Evolutionary conservation across 2,113 vertebrate genomes (phyloP).

Genomic region (Opisthocomus hoazin): DNA sequence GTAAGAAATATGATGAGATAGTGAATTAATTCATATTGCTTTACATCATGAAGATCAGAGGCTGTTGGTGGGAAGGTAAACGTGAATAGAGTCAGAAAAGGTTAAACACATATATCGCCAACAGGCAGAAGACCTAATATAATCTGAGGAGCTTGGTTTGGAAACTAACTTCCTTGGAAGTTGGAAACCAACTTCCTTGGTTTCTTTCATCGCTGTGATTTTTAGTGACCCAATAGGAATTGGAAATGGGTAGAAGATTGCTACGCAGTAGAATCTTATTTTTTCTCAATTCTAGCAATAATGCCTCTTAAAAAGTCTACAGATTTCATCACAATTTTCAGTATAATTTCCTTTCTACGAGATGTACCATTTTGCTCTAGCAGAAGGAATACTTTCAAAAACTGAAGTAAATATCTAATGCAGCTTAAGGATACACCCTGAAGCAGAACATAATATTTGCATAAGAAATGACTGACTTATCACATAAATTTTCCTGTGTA

Average conservation of each 20-base stretch:
- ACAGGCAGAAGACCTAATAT: not conserved
- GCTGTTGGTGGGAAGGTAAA: not conserved
- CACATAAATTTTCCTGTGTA: constrained; percentile 21
- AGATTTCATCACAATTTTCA: constrained; percentile 6
- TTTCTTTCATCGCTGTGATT: not conserved
- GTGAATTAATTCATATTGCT: not conserved
- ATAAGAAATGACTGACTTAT: constrained; percentile 38
- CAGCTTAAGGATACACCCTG: constrained; percentile 17
- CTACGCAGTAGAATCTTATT: not conserved
- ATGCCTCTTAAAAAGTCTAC: constrained; percentile 17
- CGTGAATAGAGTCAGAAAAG: not conserved
- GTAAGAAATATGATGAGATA: not conserved
- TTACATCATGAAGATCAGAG: not conserved
- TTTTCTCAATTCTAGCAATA: not conserved
- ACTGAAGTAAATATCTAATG: constrained; percentile 39
- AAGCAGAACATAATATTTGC: constrained; percentile 44
- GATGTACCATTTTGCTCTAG: not conserved
- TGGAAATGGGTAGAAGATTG: not conserved
- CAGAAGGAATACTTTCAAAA: constrained; percentile 13
- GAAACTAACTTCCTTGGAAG: too few species aligned
- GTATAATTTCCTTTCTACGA: not conserved
- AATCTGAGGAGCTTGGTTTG: not conserved
- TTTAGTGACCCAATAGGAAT: not conserved
- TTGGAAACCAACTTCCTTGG: too few species aligned
- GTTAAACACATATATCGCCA: not conserved